Percentiles rank a stretch among this genome's conserved stretches.
Conservation (phyloP, 1,140 invertebrate species). For the Euschistus heros region DNA sequence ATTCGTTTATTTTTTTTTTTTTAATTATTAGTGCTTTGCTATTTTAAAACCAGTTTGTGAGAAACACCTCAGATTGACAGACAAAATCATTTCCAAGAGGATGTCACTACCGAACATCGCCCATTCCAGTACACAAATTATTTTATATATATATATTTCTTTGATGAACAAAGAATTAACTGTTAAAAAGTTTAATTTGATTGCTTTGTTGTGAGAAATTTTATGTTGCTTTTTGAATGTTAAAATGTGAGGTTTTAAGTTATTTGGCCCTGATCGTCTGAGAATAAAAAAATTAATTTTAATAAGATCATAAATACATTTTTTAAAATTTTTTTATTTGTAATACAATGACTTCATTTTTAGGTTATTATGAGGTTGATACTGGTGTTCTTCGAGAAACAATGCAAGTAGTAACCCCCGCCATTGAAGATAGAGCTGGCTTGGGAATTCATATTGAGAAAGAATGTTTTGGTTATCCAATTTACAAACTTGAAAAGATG, state of each 20-base stretch:
- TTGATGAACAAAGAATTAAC: too few relatives aligned
- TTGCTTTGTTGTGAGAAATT: too few relatives aligned
- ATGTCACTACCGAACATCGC: too few relatives aligned
- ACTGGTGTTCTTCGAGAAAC: conserved; percentile 63
- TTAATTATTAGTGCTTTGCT: neutral
- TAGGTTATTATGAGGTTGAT: conserved; percentile 73
- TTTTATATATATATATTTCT: too few relatives aligned
- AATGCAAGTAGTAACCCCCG: conserved; percentile 64
- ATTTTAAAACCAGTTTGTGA: neutral
- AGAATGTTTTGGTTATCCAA: conserved; percentile 57
- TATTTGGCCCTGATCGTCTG: too few relatives aligned
- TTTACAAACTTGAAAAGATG: conserved; percentile 60
- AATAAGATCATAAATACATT: neutral
- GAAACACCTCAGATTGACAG: too few relatives aligned
- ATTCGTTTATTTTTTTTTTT: neutral
- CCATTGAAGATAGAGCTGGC: conserved; percentile 50
- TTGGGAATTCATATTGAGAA: conserved; percentile 57
- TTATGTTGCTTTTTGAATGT: too few relatives aligned
- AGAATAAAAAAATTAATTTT: too few relatives aligned
- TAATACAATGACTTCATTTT: conserved; percentile 2
- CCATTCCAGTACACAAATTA: too few relatives aligned
- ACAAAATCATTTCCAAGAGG: too few relatives aligned
- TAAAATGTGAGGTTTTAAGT: too few relatives aligned
- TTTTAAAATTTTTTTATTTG: neutral
- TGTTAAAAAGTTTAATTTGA: too few relatives aligned